Percentiles rank a stretch among this genome's conserved stretches.
These are phyloP conservation scores for Epistrophe eligans DNA, from an alignment of 2,888 invertebrate genomes.

Conservation along the genomic window DNA sequence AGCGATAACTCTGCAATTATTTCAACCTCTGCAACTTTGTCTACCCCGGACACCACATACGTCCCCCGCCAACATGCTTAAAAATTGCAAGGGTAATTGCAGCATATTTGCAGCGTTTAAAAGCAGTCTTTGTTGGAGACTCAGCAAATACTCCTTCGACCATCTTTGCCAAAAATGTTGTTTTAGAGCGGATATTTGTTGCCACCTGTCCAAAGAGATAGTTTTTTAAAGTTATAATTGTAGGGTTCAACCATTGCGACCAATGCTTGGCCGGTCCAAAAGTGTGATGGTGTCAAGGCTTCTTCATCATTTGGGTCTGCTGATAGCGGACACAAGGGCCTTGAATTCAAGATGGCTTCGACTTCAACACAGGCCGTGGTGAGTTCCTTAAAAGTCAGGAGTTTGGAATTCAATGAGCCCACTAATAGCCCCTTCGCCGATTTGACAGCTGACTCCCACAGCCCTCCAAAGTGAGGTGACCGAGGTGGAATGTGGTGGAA, in stretches of 20 bases:
- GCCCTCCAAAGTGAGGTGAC: slow-evolving; percentile 1
- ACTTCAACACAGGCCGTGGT: neutral
- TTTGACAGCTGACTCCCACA: slow-evolving; percentile 2
- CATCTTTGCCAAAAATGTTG: too few species aligned
- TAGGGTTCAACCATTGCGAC: slow-evolving; percentile 3
- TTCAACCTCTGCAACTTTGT: too few species aligned
- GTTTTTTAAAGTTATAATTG: neutral
- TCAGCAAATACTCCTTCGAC: too few species aligned
- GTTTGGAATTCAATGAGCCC: neutral
- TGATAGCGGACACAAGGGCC: slow-evolving; percentile 4
- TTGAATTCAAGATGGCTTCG: neutral
- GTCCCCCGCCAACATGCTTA: too few species aligned
- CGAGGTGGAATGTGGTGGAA: slow-evolving; percentile 15
- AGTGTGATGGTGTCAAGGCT: slow-evolving; percentile 14
- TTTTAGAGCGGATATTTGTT: too few species aligned
- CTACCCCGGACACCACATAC: too few species aligned
- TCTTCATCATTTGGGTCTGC: slow-evolving; percentile 20
- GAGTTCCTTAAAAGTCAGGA: neutral
- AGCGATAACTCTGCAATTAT: too few species aligned
- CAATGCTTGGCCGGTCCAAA: slow-evolving; percentile 3
- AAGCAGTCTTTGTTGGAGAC: too few species aligned
- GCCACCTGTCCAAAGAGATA: slow-evolving; percentile 3
- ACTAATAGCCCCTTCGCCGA: slow-evolving; percentile 4
- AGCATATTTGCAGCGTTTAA: too few species aligned
- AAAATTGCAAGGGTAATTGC: too few species aligned